Evolutionary conservation across 1,140 invertebrate genomes (phyloP).

Genomic region (Pectinophora gossypiella): DNA sequence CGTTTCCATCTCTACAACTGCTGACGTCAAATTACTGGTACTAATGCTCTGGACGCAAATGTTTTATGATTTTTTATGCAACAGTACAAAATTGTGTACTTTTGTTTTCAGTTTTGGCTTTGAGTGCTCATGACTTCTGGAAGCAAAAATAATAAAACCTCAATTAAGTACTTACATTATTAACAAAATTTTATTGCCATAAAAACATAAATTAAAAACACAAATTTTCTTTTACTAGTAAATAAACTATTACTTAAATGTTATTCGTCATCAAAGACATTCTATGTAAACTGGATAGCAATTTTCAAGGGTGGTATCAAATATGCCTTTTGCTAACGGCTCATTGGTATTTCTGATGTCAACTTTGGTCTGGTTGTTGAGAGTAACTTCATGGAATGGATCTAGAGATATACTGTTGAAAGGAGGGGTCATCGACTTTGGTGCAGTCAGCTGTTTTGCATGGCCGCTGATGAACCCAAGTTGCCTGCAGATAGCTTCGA

Average conservation of each 20-base stretch:
- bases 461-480: constrained; percentile 57
- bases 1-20: too few relatives aligned
- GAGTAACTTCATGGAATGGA: constrained; percentile 40
- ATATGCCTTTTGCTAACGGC: constrained; percentile 43
- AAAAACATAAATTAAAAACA: not conserved
- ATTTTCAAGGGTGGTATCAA: constrained; percentile 30
- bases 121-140: too few relatives aligned
- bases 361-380: constrained; percentile 54
- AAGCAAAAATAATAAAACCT: too few relatives aligned
- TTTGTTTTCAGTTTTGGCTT: too few relatives aligned
- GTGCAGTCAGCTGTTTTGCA: constrained; percentile 41
- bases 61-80: too few relatives aligned
- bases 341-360: constrained; percentile 48
- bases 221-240: too few relatives aligned
- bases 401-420: constrained; percentile 46
- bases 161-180: too few relatives aligned
- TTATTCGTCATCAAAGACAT: constrained; percentile 34
- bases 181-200: too few relatives aligned
- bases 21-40: too few relatives aligned
- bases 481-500: constrained; percentile 54
- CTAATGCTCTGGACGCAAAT: too few relatives aligned
- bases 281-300: constrained; percentile 63
- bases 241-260: not conserved
- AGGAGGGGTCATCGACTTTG: not conserved
- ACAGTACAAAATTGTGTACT: too few relatives aligned